Percentiles rank a stretch among this genome's conserved stretches.
Conservation (phyloP, 2,888 invertebrate species). For the Taphrorychus bicolor region DNA sequence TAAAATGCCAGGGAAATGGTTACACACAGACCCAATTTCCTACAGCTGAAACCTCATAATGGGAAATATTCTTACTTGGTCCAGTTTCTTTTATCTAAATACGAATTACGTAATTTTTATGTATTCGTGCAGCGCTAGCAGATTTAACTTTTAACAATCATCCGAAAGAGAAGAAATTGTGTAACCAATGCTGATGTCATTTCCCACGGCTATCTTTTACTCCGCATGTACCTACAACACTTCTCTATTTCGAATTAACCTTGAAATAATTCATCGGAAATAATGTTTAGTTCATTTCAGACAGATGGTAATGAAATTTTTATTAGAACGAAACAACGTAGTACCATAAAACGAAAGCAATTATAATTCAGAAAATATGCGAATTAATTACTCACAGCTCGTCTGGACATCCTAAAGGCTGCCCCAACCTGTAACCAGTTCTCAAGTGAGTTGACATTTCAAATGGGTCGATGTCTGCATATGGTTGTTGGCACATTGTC, state of each 20-base stretch:
- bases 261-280: constrained; percentile 36
- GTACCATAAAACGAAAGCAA: constrained; percentile 1
- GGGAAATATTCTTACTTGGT: not conserved
- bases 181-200: constrained; percentile 15
- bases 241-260: constrained; percentile 34
- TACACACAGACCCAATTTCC: not conserved
- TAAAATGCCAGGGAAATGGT: not conserved
- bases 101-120: not conserved
- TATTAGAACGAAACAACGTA: constrained; percentile 1
- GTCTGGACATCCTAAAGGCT: constrained; percentile 94
- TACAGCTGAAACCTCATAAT: not conserved
- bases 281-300: constrained; percentile 17
- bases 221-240: constrained; percentile 22
- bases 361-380: constrained; percentile 3
- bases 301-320: constrained; percentile 18
- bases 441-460: constrained; percentile 88
- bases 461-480: constrained; percentile 89
- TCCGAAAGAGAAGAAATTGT: constrained; percentile 9
- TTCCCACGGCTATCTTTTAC: constrained; percentile 36
- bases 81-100: not conserved
- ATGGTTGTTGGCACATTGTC: constrained; percentile 89
- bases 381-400: constrained; percentile 78
- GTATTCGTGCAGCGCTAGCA: not conserved
- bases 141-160: not conserved
- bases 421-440: constrained; percentile 88